Base-by-base conservation (phyloP, 2,888 invertebrate species). In the Cataglyphis cursor region DNA sequence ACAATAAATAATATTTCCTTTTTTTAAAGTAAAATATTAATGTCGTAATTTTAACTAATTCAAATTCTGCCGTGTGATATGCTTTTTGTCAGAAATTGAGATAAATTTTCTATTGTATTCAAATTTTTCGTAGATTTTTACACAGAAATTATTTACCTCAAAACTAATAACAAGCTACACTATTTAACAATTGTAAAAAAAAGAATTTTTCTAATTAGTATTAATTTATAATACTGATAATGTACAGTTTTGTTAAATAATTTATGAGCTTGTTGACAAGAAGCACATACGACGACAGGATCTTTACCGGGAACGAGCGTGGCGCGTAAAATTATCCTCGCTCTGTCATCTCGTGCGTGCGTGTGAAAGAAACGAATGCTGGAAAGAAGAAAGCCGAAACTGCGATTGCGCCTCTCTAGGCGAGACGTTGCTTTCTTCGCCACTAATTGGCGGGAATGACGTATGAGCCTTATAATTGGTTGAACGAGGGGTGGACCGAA, bases 381-480 rank as follows among this genome's bases (percentile, higher is more conserved):
- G 48, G 44, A 65, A 44, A 78, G 75, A 82, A 82, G 66, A 73
- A 80, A 48, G 44, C 12, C 24, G 78, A 72, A 57, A n/a, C 64
- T 24, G 81, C 41, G 61, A 54, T 57, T 82, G 84, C 86, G 59
- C 18, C 35, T 75, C 62, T 75, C 18, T 81, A 81, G 51, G 64
- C 82, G 41, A 64, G 81, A 84, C 81, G 84, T 85, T 80, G 91
- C 89, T 93, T 92, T 92, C 92, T 92, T 81, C 83, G 87, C 62
- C 91, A 90, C 94, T 94, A 95, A 95, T 95, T 95, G 94, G 94
- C 94, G 93, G 91, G 93, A 91, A 94, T 95, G 94, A 95, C 91
- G 91, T 92, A 95, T 94, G 92, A 92, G 89, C 87, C 88, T 90
- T 88, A 89, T 94, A 94, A 94, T 94, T 94, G 94, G 90, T 89